These are phyloP conservation scores for Mesocricetus auratus DNA, from an alignment of 2,113 vertebrate species.

Conservation along the genomic window DNA sequence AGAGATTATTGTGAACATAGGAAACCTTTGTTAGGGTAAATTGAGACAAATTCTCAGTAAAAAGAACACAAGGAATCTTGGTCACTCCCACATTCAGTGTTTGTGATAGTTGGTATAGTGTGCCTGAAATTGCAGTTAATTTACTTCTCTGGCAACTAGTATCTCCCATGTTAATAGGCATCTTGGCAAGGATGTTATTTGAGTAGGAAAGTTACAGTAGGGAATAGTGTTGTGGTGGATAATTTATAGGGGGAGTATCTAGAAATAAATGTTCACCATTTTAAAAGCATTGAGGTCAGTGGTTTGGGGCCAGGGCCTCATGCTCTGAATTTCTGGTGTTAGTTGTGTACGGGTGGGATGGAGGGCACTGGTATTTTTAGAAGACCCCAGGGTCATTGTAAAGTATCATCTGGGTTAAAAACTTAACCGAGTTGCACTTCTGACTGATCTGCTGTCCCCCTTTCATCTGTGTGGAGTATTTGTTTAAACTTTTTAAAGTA, in stretches of 20 bases:
- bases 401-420: conserved; percentile 18
- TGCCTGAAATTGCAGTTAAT: neutral
- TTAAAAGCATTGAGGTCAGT: conserved; percentile 22
- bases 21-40: conserved; percentile 43
- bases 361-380: conserved; percentile 49
- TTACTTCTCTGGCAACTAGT: conserved; percentile 31
- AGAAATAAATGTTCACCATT: conserved; percentile 56
- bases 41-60: conserved; percentile 38
- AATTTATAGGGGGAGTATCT: conserved; percentile 46
- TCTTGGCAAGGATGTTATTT: conserved; percentile 59
- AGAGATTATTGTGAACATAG: conserved; percentile 44
- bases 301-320: neutral
- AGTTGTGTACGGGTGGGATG: neutral
- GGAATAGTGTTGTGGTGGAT: conserved; percentile 52
- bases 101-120: neutral
- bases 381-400: neutral
- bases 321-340: neutral
- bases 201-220: conserved; percentile 46
- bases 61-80: conserved; percentile 25
- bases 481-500: conserved; percentile 49
- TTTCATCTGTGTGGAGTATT: conserved; percentile 40
- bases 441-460: neutral
- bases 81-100: conserved; percentile 24
- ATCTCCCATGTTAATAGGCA: conserved; percentile 45
- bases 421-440: neutral